Conservation (phyloP, 2,797 vertebrate genomes). For the Hapalemur alaotrensis region DNA sequence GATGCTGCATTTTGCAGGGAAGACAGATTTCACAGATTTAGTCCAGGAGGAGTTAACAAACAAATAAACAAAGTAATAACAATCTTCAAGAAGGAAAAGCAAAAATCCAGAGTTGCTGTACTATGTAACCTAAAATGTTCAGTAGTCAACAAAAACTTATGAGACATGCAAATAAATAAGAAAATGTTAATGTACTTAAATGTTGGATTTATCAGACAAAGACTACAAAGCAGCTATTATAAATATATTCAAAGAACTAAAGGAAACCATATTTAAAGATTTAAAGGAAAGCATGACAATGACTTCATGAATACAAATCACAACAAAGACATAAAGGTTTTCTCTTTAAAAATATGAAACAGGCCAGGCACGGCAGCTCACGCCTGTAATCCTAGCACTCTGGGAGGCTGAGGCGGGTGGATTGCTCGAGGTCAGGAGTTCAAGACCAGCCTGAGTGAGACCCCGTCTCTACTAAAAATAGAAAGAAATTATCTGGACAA, state of each 20-base stretch:
- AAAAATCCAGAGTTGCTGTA: constrained; percentile 46
- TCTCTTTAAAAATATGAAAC: too few species aligned
- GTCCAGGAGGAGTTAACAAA: not conserved
- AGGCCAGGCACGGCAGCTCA: too few species aligned
- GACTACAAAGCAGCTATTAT: constrained; percentile 7
- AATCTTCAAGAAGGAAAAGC: constrained; percentile 29
- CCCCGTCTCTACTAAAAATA: too few species aligned
- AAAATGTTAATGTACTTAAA: constrained; percentile 17
- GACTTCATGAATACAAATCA: not conserved
- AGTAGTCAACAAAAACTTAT: constrained; percentile 1
- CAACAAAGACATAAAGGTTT: not conserved
- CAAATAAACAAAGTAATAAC: constrained; percentile 26
- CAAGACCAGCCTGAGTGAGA: too few species aligned
- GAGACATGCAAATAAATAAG: constrained; percentile 39
- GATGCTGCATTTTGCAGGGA: not conserved
- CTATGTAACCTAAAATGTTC: constrained; percentile 25
- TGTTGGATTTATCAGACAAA: constrained; percentile 25
- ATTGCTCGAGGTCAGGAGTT: too few species aligned
- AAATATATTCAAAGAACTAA: constrained; percentile 31
- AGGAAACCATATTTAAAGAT: not conserved
- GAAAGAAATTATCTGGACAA: too few species aligned
- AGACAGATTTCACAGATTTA: constrained; percentile 24
- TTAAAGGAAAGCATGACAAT: constrained; percentile 33
- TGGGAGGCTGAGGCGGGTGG: too few species aligned
- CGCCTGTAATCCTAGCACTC: too few species aligned